Evolutionary conservation across 2,113 vertebrate genomes (phyloP).

Genomic region (Apteryx owenii): DNA sequence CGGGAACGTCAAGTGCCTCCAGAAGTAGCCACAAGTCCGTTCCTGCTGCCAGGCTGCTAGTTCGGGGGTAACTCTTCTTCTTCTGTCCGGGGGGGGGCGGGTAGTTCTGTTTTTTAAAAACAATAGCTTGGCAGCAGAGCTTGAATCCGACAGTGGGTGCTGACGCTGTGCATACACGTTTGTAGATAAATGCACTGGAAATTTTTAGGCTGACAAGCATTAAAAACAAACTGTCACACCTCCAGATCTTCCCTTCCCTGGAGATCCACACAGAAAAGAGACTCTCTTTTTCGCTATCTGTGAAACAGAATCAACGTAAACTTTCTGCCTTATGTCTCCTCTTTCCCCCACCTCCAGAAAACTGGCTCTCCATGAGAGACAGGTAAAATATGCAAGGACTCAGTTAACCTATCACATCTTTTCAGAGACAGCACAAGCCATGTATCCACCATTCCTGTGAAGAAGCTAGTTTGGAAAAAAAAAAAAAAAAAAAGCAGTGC

Average conservation of each 20-base stretch:
- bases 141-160: neutral
- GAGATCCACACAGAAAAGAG: neutral
- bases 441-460: neutral
- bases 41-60: neutral
- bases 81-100: neutral
- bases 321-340: neutral
- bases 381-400: neutral
- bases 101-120: neutral
- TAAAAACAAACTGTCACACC: neutral
- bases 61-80: neutral
- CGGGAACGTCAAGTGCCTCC: neutral
- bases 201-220: neutral
- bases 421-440: neutral
- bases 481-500: neutral
- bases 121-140: neutral
- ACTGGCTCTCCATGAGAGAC: neutral
- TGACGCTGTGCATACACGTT: neutral
- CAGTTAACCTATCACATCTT: neutral
- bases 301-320: neutral
- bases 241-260: neutral
- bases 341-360: neutral
- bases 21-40: neutral
- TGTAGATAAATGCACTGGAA: neutral
- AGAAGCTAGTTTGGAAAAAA: neutral
- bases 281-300: neutral